Conservation (phyloP, 2,888 invertebrate genomes). For the Erannis defoliaria region DNA sequence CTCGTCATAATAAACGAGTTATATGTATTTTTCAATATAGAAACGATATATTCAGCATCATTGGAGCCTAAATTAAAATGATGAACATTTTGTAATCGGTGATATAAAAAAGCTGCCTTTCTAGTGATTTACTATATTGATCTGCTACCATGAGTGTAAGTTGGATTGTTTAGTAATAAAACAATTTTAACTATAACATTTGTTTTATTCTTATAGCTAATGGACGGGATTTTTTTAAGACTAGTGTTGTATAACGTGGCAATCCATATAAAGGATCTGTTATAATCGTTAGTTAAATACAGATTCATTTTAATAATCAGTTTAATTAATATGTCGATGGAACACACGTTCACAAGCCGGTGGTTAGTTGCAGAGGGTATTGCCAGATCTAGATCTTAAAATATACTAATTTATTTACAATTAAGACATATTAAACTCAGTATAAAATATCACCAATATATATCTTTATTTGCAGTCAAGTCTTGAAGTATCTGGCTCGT, state of each 20-base stretch:
- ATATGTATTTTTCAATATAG: not conserved
- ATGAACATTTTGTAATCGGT: constrained; percentile 34
- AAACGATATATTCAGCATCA: not conserved
- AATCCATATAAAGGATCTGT: no score
- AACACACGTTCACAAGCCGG: no score
- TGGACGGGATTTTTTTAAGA: constrained; percentile 37
- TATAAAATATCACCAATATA: constrained; percentile 87
- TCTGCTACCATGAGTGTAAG: constrained; percentile 57
- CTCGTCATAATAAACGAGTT: not conserved
- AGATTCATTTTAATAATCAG: no score
- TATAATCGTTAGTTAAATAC: no score
- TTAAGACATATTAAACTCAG: not conserved
- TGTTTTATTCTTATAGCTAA: constrained; percentile 34
- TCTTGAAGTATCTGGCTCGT: constrained; percentile 89
- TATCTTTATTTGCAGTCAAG: constrained; percentile 88
- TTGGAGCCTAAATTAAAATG: constrained; percentile 9
- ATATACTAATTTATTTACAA: no score
- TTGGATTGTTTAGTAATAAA: constrained; percentile 65
- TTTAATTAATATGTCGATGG: no score
- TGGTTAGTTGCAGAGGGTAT: no score
- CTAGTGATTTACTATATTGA: constrained; percentile 45
- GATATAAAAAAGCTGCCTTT: constrained; percentile 58
- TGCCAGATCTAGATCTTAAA: no score
- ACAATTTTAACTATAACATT: constrained; percentile 42
- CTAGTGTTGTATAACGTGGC: not conserved